These are phyloP conservation scores for Hemicrepidius hirtus DNA, from an alignment of 2,888 invertebrate genomes.

Conservation along the genomic window DNA sequence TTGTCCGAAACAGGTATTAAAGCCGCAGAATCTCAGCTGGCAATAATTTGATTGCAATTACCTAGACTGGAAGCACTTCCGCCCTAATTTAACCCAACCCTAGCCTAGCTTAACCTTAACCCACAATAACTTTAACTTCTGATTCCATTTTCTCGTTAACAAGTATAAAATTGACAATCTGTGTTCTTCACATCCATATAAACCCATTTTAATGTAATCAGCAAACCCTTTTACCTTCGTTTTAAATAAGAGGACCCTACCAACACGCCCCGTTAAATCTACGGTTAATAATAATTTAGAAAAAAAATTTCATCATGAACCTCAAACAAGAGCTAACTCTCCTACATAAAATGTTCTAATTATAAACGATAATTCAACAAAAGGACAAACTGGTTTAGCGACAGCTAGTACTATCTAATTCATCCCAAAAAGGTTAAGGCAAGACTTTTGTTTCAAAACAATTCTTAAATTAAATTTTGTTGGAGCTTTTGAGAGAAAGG, in stretches of 20 bases:
- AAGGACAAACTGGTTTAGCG: too few species aligned
- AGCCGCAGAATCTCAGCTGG: slow-evolving; percentile 27
- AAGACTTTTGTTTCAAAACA: too few species aligned
- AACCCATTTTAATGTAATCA: slow-evolving; percentile 6
- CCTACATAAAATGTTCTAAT: too few species aligned
- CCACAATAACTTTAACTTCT: slow-evolving; percentile 48
- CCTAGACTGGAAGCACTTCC: slow-evolving; percentile 38
- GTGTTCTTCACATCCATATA: slow-evolving; percentile 35
- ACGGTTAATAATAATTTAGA: too few species aligned
- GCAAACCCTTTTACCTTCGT: not conserved
- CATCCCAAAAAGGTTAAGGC: too few species aligned
- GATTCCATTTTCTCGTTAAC: slow-evolving; percentile 45
- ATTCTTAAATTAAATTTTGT: too few species aligned
- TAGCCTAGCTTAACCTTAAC: slow-evolving; percentile 41
- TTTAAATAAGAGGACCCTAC: not conserved
- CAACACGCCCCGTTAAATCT: too few species aligned
- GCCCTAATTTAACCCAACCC: slow-evolving; percentile 36
- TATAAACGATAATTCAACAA: too few species aligned
- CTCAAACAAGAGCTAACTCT: too few species aligned
- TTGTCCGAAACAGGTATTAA: slow-evolving; percentile 15
- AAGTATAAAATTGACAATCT: slow-evolving; percentile 43
- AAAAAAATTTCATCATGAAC: too few species aligned
- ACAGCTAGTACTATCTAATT: too few species aligned
- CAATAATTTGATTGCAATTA: slow-evolving; percentile 47
- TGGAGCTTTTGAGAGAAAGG: too few species aligned